Conservation (phyloP, 2,888 invertebrate genomes). For the Ceraclea dissimilis region DNA sequence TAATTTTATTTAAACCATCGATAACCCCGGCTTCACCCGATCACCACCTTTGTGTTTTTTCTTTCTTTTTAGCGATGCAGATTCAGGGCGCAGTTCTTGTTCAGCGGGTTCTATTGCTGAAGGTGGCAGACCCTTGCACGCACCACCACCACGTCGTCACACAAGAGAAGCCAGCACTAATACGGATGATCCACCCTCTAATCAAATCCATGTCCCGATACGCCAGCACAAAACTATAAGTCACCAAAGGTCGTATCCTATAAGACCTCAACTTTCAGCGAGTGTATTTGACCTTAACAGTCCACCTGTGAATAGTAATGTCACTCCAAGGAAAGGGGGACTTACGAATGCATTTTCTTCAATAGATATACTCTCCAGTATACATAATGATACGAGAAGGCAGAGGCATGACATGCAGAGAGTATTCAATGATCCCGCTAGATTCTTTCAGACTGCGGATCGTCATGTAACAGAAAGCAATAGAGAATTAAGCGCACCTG, state of each 20-base stretch:
- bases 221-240: constrained; percentile 4
- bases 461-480: neutral
- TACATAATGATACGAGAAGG: constrained; percentile 32
- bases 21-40: too few species aligned
- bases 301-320: constrained; percentile 1
- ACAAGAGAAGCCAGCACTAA: constrained; percentile 44
- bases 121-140: constrained; percentile 4
- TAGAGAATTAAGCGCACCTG: neutral
- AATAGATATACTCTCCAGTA: constrained; percentile 42
- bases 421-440: neutral
- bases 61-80: constrained; percentile 35
- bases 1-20: too few species aligned
- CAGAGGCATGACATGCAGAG: neutral
- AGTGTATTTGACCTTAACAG: constrained; percentile 21
- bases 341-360: constrained; percentile 44
- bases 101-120: constrained; percentile 36
- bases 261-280: constrained; percentile 33
- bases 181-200: constrained; percentile 33
- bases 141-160: constrained; percentile 27
- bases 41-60: too few species aligned
- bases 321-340: constrained; percentile 35
- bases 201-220: constrained; percentile 14
- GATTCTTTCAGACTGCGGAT: neutral
- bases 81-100: constrained; percentile 46
- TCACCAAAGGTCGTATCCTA: constrained; percentile 26